phyloP scores from a whole-genome alignment of 2,797 vertebrate species.

The Pseudocheirus occidentalis region DNA sequence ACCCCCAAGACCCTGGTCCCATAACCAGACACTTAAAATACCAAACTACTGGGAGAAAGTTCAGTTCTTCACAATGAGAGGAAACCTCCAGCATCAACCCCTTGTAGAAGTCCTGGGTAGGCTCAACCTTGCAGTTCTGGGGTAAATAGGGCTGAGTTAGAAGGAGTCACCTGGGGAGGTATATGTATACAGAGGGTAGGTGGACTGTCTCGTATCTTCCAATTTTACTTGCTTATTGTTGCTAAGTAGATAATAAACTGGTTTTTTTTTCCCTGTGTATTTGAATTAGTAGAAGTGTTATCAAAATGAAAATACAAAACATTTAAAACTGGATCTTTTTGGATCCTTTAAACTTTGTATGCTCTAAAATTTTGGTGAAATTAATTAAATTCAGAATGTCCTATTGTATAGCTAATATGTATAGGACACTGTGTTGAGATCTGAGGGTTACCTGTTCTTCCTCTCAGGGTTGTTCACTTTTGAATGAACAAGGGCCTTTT shows the following conservation, averaged over 20 bases:
- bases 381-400: background rate
- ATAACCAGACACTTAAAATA: background rate
- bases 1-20: background rate
- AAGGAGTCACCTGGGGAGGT: background rate
- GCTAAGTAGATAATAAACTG: background rate
- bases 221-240: background rate
- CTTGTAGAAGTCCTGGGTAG: background rate
- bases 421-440: background rate
- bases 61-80: background rate
- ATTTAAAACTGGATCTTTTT: background rate
- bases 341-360: background rate
- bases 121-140: background rate
- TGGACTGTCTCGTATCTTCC: background rate
- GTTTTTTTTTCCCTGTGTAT: background rate
- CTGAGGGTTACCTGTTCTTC: background rate
- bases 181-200: background rate
- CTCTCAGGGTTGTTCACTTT: background rate
- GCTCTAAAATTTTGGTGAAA: background rate
- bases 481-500: background rate
- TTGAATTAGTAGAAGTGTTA: background rate
- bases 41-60: background rate
- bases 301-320: background rate
- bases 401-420: background rate
- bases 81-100: background rate
- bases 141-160: background rate